Percentiles rank a stretch among this genome's conserved stretches.
phyloP scores from a whole-genome alignment of 2,797 vertebrate genomes.

The Enteromius paludinosus region DNA sequence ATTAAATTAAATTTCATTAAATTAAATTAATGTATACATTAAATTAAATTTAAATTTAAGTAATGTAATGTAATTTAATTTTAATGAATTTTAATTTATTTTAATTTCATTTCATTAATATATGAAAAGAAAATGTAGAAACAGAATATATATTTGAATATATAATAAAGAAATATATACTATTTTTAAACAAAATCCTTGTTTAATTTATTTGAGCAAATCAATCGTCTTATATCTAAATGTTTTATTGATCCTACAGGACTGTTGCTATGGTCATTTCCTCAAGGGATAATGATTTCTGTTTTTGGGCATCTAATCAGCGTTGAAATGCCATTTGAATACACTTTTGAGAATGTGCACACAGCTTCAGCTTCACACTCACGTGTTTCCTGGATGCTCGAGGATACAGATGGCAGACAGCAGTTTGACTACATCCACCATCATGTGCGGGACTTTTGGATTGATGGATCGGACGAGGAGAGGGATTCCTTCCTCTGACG shows the following conservation, averaged over 20 bases:
- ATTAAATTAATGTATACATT: too few relatives aligned
- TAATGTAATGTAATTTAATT: too few relatives aligned
- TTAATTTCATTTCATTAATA: too few relatives aligned
- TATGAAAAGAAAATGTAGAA: too few relatives aligned
- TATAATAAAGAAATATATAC: too few relatives aligned
- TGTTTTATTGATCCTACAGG: neutral
- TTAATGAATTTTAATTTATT: too few relatives aligned
- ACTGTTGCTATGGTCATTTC: neutral
- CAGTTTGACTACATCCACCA: conserved; percentile 89
- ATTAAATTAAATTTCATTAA: too few relatives aligned
- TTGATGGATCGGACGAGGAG: conserved; percentile 89
- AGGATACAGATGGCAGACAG: conserved; percentile 92
- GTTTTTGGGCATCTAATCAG: neutral
- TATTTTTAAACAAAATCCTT: too few relatives aligned
- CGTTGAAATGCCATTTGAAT: neutral
- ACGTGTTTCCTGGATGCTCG: conserved; percentile 87
- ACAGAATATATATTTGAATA: too few relatives aligned
- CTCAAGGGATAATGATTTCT: neutral
- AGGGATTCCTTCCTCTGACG: conserved; percentile 84
- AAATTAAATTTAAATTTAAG: too few relatives aligned
- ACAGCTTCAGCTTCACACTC: conserved; percentile 56
- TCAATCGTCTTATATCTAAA: neutral
- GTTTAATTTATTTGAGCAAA: too few relatives aligned
- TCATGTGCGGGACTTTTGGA: conserved; percentile 86
- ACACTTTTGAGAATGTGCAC: neutral